Conservation (phyloP, 1,140 invertebrate genomes). For the Drosophila willistoni region DNA sequence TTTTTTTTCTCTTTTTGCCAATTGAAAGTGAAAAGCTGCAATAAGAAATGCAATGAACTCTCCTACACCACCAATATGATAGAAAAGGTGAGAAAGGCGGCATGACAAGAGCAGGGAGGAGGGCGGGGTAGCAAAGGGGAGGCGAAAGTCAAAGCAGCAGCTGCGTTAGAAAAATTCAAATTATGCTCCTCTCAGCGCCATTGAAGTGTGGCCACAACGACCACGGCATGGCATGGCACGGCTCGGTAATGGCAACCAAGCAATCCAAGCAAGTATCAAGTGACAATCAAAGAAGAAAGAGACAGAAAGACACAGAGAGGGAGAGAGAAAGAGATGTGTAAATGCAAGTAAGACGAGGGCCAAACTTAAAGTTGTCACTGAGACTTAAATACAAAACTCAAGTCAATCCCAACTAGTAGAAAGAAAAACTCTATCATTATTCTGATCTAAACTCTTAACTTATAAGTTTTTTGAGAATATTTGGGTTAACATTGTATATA, state of each 20-base stretch:
- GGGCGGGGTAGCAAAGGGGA: slow-evolving; percentile 6
- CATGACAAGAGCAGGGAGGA: too few species aligned
- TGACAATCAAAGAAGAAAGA: slow-evolving; percentile 50
- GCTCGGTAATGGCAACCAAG: slow-evolving; percentile 5
- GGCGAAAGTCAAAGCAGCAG: slow-evolving; percentile 44
- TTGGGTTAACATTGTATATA: too few species aligned
- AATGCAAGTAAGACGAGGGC: slow-evolving; percentile 5
- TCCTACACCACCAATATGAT: slow-evolving; percentile 27
- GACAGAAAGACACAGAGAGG: background rate
- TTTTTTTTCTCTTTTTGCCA: slow-evolving; percentile 17
- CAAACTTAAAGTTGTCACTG: background rate
- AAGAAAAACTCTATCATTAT: too few species aligned
- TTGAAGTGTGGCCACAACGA: slow-evolving; percentile 52
- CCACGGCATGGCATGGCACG: slow-evolving; percentile 17
- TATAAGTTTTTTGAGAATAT: too few species aligned
- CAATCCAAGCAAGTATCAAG: slow-evolving; percentile 46
- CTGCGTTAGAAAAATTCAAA: slow-evolving; percentile 63
- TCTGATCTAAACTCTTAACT: too few species aligned
- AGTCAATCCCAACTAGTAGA: too few species aligned
- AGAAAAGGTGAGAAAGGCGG: slow-evolving; percentile 1
- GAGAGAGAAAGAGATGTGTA: slow-evolving; percentile 21
- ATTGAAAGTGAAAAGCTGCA: slow-evolving; percentile 55
- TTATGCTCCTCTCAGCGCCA: slow-evolving; percentile 54
- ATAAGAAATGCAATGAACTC: slow-evolving; percentile 53
- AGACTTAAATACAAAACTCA: background rate